Base-by-base conservation (phyloP, 2,888 invertebrate species). In the Leucania comma region DNA sequence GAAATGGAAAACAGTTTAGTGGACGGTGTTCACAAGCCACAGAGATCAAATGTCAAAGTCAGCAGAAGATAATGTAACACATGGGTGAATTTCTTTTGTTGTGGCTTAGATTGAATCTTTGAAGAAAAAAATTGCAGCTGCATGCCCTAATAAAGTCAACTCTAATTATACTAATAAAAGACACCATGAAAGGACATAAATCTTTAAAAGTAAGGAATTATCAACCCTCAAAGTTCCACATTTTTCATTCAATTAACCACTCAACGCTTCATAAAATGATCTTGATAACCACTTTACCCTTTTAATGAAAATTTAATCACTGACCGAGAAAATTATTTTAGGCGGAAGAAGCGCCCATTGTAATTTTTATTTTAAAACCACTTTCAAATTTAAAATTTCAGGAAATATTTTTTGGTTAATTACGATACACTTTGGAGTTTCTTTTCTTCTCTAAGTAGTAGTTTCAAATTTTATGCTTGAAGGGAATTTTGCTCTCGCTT, bases 221-320 rank as follows among this genome's bases (percentile, higher is more conserved):
- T 57, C 61, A 71, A 72, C 63, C 46, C 68, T 56, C 57, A 59
- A 75, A 78, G 66, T 71, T 74, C 66, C 58, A 72, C 71, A 85
- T 85, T 85, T 83, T 81, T 85, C 84, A 85, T 85, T 83, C 78
- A 81, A 83, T 83, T 83, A 83, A 78, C 68, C 83, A 83, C 71
- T 83, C 74, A 70, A 71, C 75, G 81, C 74, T 74, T 63, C 72
- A 69, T 74, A 72, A 69, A 85, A 76, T 81, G 57, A 81, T 83
- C 78, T 78, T 78, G 75, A 78, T 78, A 78, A 83, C 75, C 75
- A 74, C 75, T 83, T 85, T 69, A 75, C 81, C 83, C 84, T 80
- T 85, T 83, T 83, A 74, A 85, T 85, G 81, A 85, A 82, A 83
- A 76, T 84, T 83, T 81, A 80, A 85, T 81, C 81, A 85, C 64